Evolutionary conservation across 2,888 invertebrate genomes (phyloP).

Genomic region (Drosophila glabriapex): DNA sequence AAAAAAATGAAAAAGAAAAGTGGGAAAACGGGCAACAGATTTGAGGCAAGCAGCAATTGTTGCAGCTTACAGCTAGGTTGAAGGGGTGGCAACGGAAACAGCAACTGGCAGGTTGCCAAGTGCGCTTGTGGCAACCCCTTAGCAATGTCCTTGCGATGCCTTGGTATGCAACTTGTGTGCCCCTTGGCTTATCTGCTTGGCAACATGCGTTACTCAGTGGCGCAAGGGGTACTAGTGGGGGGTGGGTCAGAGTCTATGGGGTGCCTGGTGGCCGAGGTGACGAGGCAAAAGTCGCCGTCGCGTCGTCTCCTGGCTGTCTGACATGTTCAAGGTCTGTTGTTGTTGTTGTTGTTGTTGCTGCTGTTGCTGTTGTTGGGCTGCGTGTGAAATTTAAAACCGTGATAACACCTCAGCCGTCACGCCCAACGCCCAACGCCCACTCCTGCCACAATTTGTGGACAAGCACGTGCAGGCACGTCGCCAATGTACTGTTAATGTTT

Average conservation of each 20-base stretch:
- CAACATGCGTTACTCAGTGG: conserved; percentile 58
- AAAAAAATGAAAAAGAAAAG: not conserved
- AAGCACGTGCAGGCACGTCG: conserved; percentile 49
- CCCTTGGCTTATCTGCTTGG: conserved; percentile 64
- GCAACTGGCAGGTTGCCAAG: conserved; percentile 48
- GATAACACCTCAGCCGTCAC: conserved; percentile 73
- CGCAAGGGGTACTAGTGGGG: conserved; percentile 11
- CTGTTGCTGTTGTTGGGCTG: conserved; percentile 53
- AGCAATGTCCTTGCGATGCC: conserved; percentile 75
- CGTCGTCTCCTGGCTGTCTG: conserved; percentile 71
- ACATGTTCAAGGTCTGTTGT: conserved; percentile 80
- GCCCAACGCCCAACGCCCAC: conserved; percentile 49
- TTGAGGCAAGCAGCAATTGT: conserved; percentile 61
- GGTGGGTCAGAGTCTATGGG: not conserved
- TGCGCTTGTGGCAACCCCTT: conserved; percentile 55
- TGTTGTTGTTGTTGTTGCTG: conserved; percentile 25
- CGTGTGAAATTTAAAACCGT: conserved; percentile 83
- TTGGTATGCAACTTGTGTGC: conserved; percentile 68
- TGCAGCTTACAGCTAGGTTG: conserved; percentile 46
- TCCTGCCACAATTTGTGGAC: not conserved
- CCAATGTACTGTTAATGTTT: conserved; percentile 43
- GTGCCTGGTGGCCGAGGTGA: conserved; percentile 51
- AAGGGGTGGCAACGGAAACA: conserved; percentile 8
- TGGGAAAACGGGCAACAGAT: conserved; percentile 32
- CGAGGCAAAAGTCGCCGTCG: conserved; percentile 54